Conservation (phyloP, 2,888 invertebrate genomes). For the Desoria tigrina region DNA sequence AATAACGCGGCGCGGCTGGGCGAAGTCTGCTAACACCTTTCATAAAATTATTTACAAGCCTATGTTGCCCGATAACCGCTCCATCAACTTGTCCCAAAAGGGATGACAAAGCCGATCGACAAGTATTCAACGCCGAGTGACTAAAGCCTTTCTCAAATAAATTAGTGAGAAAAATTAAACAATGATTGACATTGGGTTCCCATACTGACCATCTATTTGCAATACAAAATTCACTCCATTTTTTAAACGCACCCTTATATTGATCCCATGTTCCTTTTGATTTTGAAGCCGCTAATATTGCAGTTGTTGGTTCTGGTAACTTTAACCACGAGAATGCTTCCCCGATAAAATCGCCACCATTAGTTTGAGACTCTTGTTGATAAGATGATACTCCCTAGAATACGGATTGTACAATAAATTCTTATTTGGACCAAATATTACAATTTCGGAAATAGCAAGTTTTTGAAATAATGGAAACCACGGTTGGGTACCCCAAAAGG, state of each 20-base stretch:
- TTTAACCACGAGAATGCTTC: not conserved
- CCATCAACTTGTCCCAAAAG: too few species aligned
- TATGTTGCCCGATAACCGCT: too few species aligned
- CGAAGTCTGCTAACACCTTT: too few species aligned
- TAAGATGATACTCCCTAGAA: not conserved
- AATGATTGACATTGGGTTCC: too few species aligned
- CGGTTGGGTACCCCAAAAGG: conserved; percentile 12
- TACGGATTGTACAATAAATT: not conserved
- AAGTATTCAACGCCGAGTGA: too few species aligned
- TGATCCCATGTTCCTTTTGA: not conserved
- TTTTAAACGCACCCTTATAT: not conserved
- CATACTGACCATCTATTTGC: not conserved
- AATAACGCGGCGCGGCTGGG: too few species aligned
- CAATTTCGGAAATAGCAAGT: conserved; percentile 3
- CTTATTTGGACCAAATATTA: too few species aligned
- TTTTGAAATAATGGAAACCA: conserved; percentile 21
- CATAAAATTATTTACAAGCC: too few species aligned
- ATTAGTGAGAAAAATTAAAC: too few species aligned
- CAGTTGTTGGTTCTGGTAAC: not conserved
- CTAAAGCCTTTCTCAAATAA: too few species aligned
- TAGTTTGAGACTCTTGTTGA: not conserved
- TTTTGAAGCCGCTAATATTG: not conserved
- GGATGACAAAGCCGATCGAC: too few species aligned
- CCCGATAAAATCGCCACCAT: not conserved
- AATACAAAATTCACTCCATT: not conserved